Base-by-base conservation (phyloP, 2,888 invertebrate species). In the Parnassius apollo region DNA sequence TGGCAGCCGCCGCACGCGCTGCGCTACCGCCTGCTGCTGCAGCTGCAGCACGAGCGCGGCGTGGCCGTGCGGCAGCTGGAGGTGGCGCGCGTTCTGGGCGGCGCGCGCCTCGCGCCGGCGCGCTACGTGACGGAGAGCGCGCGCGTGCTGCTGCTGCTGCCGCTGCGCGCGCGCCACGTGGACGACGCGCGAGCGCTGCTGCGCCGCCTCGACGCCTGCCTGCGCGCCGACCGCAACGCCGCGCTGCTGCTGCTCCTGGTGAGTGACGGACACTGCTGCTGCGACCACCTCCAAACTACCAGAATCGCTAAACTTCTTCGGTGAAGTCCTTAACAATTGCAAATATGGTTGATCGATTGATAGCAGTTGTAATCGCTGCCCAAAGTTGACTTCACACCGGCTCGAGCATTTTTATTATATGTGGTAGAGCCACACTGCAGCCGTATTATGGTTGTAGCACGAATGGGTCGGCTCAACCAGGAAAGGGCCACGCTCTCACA, bases 81-180 rank as follows among this genome's bases (percentile, higher is more conserved):
- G 88, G 93, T 96, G 50, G 94, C 95, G 59, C 96, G 98, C 69
- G 96, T 97, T 12, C 88, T 99, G 62, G 97, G 97, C 13, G 94
- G 95, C 65, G 96, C 98, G 9, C 97, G 98, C 80, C 94, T 99
- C 65, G 94, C 98, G 49, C 95, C 96, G 1, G 96, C 98, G 80
- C 98, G 98, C 0, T 99, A 98, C 88, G 98, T 99, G 1, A 99
- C 98, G 0, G 99, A 99, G 93, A 97, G 96, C 83, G 95, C 96
- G 8, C 93, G 96, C 69, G 93, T 98, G 4, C 94, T 95, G 64
- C 91, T 98, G 68, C 85, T 98, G 70, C 84, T 98, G 68, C 95
- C 96, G 0, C 92, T 96, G 3, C 72, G 73, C 50, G 88, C 93
- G 74, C 81, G 82, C 62, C 65, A 59, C 67, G 66, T 44, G 7